Percentiles rank a stretch among this genome's conserved stretches.
phyloP scores from a whole-genome alignment of 2,888 invertebrate genomes.

The Scelioninae gen. 1 region DNA sequence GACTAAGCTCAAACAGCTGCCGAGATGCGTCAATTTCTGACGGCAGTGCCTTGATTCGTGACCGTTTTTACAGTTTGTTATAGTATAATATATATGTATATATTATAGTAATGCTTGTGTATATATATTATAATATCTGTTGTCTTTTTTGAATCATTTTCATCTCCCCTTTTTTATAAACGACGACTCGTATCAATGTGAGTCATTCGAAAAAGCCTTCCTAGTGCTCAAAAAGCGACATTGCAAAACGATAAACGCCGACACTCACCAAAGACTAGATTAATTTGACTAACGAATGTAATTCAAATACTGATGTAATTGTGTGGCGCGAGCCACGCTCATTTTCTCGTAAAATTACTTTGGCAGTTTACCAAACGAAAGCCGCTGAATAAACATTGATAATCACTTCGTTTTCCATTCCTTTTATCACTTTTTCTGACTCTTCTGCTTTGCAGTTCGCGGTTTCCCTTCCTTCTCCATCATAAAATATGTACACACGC shows the following conservation, averaged over 20 bases:
- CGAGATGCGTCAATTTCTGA: constrained; percentile 57
- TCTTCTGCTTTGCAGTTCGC: constrained; percentile 60
- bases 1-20: constrained; percentile 72
- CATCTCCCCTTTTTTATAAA: constrained; percentile 22
- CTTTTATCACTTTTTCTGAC: constrained; percentile 63
- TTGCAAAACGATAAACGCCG: constrained; percentile 70
- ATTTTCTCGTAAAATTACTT: constrained; percentile 74
- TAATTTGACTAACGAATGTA: constrained; percentile 84
- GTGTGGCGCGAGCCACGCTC: constrained; percentile 42
- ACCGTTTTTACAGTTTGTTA: constrained; percentile 45
- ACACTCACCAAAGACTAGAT: constrained; percentile 83
- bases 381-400: constrained; percentile 78
- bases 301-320: constrained; percentile 78
- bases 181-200: constrained; percentile 54
- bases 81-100: constrained; percentile 20
- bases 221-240: constrained; percentile 68
- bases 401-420: constrained; percentile 70
- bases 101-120: constrained; percentile 24
- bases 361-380: constrained; percentile 83
- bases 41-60: constrained; percentile 68
- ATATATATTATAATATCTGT: constrained; percentile 49
- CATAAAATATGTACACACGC: constrained; percentile 50
- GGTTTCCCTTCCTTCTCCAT: constrained; percentile 10
- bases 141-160: constrained; percentile 15
- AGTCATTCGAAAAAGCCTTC: constrained; percentile 62